Evolutionary conservation across 1,140 invertebrate genomes (phyloP).

Genomic region (Pomacea maculata): DNA sequence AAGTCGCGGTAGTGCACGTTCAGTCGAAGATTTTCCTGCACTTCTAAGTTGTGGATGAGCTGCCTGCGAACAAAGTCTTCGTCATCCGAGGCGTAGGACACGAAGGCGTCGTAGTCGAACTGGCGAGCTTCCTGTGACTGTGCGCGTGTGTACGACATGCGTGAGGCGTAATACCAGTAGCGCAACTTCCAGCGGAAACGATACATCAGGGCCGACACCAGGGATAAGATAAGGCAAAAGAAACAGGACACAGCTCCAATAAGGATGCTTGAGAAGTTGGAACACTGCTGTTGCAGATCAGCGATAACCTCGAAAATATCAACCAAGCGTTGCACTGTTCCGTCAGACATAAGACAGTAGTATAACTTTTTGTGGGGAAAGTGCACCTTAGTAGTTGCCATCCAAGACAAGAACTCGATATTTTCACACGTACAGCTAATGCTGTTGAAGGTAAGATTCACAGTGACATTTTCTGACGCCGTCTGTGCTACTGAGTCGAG

Average conservation of each 20-base stretch:
- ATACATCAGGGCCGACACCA: conserved; percentile 24
- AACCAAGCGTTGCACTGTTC: neutral
- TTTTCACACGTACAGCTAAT: conserved; percentile 35
- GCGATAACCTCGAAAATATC: conserved; percentile 7
- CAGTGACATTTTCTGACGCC: conserved; percentile 1
- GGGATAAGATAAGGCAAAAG: conserved; percentile 10
- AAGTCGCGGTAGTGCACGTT: conserved; percentile 51
- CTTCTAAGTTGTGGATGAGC: conserved; percentile 31
- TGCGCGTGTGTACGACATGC: conserved; percentile 15
- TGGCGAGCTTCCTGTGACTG: neutral
- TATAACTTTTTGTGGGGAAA: conserved; percentile 7
- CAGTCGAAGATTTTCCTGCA: conserved; percentile 23
- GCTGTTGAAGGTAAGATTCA: conserved; percentile 20
- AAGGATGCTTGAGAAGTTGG: conserved; percentile 14
- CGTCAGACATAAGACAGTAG: conserved; percentile 21
- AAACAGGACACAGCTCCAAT: neutral
- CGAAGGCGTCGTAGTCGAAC: conserved; percentile 40
- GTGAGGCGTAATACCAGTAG: conserved; percentile 40
- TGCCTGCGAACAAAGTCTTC: conserved; percentile 23
- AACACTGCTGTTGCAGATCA: conserved; percentile 25
- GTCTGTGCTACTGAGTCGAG: neutral
- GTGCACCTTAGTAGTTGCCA: conserved; percentile 4
- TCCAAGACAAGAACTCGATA: conserved; percentile 33
- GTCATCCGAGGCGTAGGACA: conserved; percentile 40
- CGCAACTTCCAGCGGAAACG: conserved; percentile 40